Percentiles rank a stretch among this genome's conserved stretches.
Conservation (phyloP, 2,797 vertebrate species). For the Pteronotus mesoamericanus region DNA sequence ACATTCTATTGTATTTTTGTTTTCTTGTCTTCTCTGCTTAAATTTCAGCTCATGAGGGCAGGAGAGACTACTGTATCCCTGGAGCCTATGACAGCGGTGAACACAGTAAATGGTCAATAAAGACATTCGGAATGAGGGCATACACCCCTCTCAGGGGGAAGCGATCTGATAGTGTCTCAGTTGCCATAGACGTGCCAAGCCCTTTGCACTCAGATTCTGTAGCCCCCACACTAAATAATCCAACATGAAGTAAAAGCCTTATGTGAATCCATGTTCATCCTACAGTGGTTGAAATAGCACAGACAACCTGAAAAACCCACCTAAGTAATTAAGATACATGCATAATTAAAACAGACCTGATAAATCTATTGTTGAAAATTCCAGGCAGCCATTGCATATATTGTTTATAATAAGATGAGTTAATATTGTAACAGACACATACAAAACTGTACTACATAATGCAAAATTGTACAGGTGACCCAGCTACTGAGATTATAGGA, state of each 20-base stretch:
- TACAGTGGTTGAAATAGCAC: neutral
- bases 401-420: neutral
- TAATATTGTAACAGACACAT: neutral
- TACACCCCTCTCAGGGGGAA: fast-evolving
- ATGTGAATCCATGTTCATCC: neutral
- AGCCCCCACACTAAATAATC: neutral
- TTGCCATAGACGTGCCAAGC: neutral
- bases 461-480: neutral
- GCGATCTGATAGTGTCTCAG: neutral
- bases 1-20: neutral
- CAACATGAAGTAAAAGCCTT: neutral
- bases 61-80: neutral
- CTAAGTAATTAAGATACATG: neutral
- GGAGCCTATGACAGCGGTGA: neutral
- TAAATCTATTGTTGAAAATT: neutral
- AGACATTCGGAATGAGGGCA: neutral
- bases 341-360: neutral
- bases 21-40: neutral
- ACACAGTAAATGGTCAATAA: neutral
- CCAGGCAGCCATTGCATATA: neutral
- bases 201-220: neutral
- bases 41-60: neutral
- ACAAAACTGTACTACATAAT: neutral
- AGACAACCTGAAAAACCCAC: neutral
- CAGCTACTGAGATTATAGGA: neutral